Evolutionary conservation across 1,140 invertebrate species (phyloP), one percentile per base, ranked within the genome.

Genomic region (Eriocheir sinensis): DNA sequence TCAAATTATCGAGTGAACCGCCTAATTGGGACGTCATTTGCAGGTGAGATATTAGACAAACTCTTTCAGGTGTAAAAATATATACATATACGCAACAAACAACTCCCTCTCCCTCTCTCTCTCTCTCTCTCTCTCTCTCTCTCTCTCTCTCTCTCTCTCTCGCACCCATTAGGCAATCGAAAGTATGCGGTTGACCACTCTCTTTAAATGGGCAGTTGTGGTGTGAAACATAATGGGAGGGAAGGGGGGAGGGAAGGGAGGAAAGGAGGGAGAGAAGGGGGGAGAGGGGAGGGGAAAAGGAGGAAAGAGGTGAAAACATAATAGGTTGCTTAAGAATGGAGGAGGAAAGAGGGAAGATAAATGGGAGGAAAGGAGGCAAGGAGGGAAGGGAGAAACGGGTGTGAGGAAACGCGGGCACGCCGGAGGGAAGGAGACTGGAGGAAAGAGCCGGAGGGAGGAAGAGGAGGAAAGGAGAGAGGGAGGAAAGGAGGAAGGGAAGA

Each of bases 121-220:
- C 81, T 85, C 81, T 85, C 81, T 85, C 81, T 81, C 80, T 81
- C 81, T 85, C 81, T 85, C 81, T 85, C 81, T 85, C 81, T 85
- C 81, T 85, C 81, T 85, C 81, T 85, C 81, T 85, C 81, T 85
- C 81, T 85, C 81, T 85, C 81, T 85, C 81, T 85, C 81, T 85
- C 81, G 34, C 81, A 36, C 81, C 36, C 81, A 38, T 41, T 85
- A 36, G 17, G 32, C 30, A 36, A 36, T 38, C 34, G 38, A 36
- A 85, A 41, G 38, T 34, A 36, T 36, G 38, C 12, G 81, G 8
- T 3, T 85, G 12, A 36, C 38, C 34, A 85, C 34, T 36, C 0
- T 72, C 12, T 34, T 3, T 38, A 85, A 85, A 36, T 41, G 32
- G 38, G 36, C 30, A 32, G 40, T 21, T 34, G 53, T 6, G 34